Evolutionary conservation across 1,140 invertebrate genomes (phyloP).

Genomic region (Stegodyphus dumicola): DNA sequence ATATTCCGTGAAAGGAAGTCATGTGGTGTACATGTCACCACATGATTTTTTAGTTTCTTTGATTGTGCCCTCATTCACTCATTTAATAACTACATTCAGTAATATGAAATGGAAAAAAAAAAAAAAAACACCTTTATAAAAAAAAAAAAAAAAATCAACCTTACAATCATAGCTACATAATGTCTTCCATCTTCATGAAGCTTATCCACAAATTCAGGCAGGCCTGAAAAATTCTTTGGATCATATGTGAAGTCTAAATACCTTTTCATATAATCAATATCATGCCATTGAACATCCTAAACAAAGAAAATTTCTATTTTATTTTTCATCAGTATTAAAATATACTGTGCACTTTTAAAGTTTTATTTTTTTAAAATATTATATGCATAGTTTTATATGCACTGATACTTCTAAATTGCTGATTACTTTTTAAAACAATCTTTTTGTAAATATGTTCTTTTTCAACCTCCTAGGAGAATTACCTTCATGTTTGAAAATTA

Average conservation of each 20-base stretch:
- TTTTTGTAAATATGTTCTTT: too few relatives aligned
- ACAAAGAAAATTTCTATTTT: not conserved
- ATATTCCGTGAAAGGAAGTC: too few relatives aligned
- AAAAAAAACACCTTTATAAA: too few relatives aligned
- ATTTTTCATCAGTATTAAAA: not conserved
- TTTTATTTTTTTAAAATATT: too few relatives aligned
- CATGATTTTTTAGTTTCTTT: too few relatives aligned
- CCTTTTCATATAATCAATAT: conserved; percentile 70
- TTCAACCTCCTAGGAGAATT: too few relatives aligned
- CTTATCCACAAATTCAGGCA: conserved; percentile 68
- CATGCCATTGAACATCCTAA: conserved; percentile 69
- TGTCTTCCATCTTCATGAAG: conserved; percentile 67
- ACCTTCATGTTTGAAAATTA: too few relatives aligned
- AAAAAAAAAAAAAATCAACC: not conserved
- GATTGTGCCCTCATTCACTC: too few relatives aligned
- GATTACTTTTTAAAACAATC: too few relatives aligned
- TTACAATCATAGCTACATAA: conserved; percentile 66
- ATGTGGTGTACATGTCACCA: too few relatives aligned
- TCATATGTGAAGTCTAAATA: conserved; percentile 69
- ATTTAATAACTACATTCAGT: not conserved
- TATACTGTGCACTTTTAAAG: not conserved
- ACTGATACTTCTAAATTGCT: too few relatives aligned
- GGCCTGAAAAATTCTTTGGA: conserved; percentile 65
- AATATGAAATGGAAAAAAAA: not conserved
- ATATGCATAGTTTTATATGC: too few relatives aligned